Evolutionary conservation across 2,888 invertebrate species (phyloP).

Genomic region (Daptonema setosum): DNA sequence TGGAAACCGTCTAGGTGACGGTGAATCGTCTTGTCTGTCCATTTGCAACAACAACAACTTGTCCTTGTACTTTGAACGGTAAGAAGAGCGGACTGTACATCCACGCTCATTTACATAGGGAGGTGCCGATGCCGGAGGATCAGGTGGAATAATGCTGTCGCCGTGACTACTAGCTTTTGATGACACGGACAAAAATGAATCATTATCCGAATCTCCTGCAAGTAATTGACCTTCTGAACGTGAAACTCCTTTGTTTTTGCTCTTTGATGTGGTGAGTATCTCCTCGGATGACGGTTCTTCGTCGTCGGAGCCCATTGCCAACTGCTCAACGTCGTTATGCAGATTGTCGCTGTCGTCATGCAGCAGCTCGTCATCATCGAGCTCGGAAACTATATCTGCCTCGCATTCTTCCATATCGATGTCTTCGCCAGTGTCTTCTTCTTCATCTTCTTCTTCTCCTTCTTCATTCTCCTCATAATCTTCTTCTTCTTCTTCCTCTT

Average conservation of each 20-base stretch:
- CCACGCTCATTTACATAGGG: neutral
- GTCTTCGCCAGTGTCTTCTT: neutral
- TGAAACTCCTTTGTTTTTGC: neutral
- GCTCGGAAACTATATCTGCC: neutral
- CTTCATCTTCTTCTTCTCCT: neutral
- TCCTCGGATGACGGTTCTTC: neutral
- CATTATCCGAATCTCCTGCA: neutral
- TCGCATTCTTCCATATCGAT: constrained; percentile 1
- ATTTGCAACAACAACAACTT: neutral
- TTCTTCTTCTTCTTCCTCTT: constrained; percentile 15
- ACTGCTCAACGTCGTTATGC: neutral
- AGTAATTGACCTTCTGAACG: no score
- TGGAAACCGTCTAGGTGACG: neutral
- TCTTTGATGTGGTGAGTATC: neutral
- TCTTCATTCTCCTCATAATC: constrained; percentile 7
- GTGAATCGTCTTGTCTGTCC: neutral
- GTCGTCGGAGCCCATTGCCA: neutral
- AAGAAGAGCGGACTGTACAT: neutral
- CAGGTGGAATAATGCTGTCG: neutral
- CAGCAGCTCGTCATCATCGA: neutral
- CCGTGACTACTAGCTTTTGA: neutral
- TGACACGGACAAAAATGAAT: neutral
- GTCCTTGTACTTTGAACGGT: neutral
- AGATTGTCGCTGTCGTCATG: neutral
- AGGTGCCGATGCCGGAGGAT: neutral